phyloP scores from a whole-genome alignment of 2,797 vertebrate genomes.

The Salarias fasciatus region DNA sequence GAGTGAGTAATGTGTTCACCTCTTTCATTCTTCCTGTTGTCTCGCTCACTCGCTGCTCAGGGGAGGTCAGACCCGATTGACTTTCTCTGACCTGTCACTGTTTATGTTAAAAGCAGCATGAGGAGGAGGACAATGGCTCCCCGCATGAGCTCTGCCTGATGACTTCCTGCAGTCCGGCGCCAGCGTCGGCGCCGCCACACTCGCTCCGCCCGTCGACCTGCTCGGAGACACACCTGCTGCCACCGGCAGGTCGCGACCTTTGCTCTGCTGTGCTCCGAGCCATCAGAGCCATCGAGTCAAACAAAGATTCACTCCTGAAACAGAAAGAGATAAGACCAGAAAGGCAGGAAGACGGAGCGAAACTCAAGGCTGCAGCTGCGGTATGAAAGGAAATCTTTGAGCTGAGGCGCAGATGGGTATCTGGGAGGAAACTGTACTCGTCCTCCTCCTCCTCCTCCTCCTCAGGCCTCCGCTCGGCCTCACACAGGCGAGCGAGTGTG shows the following conservation, averaged over 20 bases:
- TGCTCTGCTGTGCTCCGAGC: conserved; percentile 1
- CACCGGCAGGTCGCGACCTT: conserved; percentile 26
- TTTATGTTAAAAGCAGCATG: conserved; percentile 44
- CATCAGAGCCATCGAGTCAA: conserved; percentile 25
- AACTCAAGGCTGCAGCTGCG: conserved; percentile 43
- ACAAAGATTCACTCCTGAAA: conserved; percentile 31
- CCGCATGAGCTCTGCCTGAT: conserved; percentile 45
- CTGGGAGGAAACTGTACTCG: conserved; percentile 40
- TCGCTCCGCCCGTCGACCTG: conserved; percentile 20
- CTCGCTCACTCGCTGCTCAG: conserved; percentile 54
- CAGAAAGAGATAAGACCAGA: conserved; percentile 7
- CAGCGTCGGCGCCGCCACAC: conserved; percentile 33
- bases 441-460: conserved; percentile 27
- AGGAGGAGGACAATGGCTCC: conserved; percentile 57
- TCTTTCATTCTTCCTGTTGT: conserved; percentile 48
- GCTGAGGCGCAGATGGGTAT: conserved; percentile 37
- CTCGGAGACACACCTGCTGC: conserved; percentile 40
- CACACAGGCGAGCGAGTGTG: conserved; percentile 5
- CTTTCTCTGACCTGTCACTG: conserved; percentile 51
- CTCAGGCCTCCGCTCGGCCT: conserved; percentile 19
- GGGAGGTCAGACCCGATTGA: conserved; percentile 65
- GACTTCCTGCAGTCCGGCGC: conserved; percentile 52
- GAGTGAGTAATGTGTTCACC: conserved; percentile 42
- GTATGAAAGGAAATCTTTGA: conserved; percentile 54
- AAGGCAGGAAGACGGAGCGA: conserved; percentile 21